These are phyloP conservation scores for sheep (Ovis aries) DNA, from an alignment of 2,113 vertebrate genomes.

Conservation along the genomic window ARS-UI_Ramb_v3.0 NC_056080.1:13376501-13377000, in stretches of 20 bases:
- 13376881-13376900: neutral
- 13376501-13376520: neutral
- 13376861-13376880: neutral
- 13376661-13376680: neutral
- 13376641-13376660: neutral
- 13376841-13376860: neutral
- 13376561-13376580: neutral
- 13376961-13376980: neutral
- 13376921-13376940: neutral
- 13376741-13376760: neutral
- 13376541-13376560: neutral
- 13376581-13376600: neutral
- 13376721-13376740: neutral
- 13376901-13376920: neutral
- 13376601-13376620: constrained; percentile 8
- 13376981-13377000: neutral
- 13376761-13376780: neutral
- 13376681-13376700: neutral
- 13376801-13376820: neutral
- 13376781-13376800: neutral
- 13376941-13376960: neutral
- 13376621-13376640: neutral
- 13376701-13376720: neutral
- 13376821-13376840: neutral
- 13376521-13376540: neutral